Evolutionary conservation across 2,888 invertebrate genomes (phyloP).

Genomic region (Oxytorus armatus): DNA sequence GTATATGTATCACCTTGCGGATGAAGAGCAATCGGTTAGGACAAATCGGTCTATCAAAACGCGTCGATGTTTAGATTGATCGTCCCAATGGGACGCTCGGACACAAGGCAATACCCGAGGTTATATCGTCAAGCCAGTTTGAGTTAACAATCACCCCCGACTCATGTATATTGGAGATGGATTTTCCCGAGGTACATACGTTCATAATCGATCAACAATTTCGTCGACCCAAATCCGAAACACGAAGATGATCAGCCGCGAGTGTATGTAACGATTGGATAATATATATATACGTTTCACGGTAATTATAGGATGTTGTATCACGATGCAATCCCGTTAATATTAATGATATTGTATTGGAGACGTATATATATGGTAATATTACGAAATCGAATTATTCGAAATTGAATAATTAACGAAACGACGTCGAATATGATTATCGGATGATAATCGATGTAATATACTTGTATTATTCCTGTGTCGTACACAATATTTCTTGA

Average conservation of each 20-base stretch:
- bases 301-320: slow-evolving; percentile 53
- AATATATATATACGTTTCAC: slow-evolving; percentile 40
- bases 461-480: too few relatives aligned
- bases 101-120: background rate
- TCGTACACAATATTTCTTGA: too few relatives aligned
- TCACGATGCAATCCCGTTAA: slow-evolving; percentile 46
- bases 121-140: slow-evolving; percentile 17
- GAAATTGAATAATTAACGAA: slow-evolving; percentile 52
- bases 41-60: slow-evolving; percentile 46
- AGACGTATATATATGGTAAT: slow-evolving; percentile 14
- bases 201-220: slow-evolving; percentile 63
- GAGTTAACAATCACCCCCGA: slow-evolving; percentile 62
- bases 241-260: slow-evolving; percentile 33
- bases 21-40: slow-evolving; percentile 21
- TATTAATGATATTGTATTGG: slow-evolving; percentile 59
- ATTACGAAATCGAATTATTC: slow-evolving; percentile 47
- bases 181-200: slow-evolving; percentile 17
- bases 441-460: too few relatives aligned
- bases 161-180: slow-evolving; percentile 64
- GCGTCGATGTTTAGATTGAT: slow-evolving; percentile 52
- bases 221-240: slow-evolving; percentile 55
- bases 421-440: slow-evolving; percentile 1
- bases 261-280: background rate
- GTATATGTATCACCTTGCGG: too few relatives aligned
- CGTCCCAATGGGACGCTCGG: slow-evolving; percentile 51